phyloP scores from a whole-genome alignment of 2,888 invertebrate genomes.

The Sicus ferrugineus region DNA sequence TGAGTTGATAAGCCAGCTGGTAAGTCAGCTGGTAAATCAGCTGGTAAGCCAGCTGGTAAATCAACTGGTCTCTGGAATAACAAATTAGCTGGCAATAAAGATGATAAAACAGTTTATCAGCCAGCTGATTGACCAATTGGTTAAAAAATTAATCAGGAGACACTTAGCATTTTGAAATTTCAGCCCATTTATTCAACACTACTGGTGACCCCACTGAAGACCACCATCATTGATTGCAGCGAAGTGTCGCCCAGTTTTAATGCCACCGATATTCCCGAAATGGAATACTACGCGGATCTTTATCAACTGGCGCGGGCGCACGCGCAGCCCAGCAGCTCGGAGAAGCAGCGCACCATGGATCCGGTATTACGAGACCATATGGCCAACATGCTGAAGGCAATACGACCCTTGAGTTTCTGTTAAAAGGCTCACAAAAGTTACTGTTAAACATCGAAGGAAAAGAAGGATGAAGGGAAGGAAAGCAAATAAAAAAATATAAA shows the following conservation, averaged over 20 bases:
- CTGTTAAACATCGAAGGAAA: not conserved
- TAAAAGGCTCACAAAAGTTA: conserved; percentile 40
- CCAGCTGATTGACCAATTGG: too few relatives aligned
- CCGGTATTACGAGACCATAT: conserved; percentile 62
- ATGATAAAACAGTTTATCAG: too few relatives aligned
- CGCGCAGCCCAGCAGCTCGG: conserved; percentile 56
- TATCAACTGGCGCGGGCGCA: conserved; percentile 74
- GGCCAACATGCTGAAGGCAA: conserved; percentile 57
- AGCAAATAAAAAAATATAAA: conserved; percentile 16
- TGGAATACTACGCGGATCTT: conserved; percentile 75
- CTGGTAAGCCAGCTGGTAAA: too few relatives aligned
- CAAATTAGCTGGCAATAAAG: too few relatives aligned
- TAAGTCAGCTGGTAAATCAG: too few relatives aligned
- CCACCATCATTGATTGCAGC: conserved; percentile 75
- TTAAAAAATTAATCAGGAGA: too few relatives aligned
- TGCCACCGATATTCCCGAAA: conserved; percentile 62
- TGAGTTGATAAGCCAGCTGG: too few relatives aligned
- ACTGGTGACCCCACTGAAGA: conserved; percentile 73
- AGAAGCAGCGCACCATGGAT: conserved; percentile 58
- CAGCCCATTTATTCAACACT: conserved; percentile 64
- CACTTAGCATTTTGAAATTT: too few relatives aligned
- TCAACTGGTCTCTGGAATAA: too few relatives aligned
- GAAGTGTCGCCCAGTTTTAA: conserved; percentile 78
- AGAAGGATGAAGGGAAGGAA: conserved; percentile 9
- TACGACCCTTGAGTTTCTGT: conserved; percentile 63